Conservation (phyloP, 2,797 vertebrate genomes). For the Enoplosus armatus region DNA sequence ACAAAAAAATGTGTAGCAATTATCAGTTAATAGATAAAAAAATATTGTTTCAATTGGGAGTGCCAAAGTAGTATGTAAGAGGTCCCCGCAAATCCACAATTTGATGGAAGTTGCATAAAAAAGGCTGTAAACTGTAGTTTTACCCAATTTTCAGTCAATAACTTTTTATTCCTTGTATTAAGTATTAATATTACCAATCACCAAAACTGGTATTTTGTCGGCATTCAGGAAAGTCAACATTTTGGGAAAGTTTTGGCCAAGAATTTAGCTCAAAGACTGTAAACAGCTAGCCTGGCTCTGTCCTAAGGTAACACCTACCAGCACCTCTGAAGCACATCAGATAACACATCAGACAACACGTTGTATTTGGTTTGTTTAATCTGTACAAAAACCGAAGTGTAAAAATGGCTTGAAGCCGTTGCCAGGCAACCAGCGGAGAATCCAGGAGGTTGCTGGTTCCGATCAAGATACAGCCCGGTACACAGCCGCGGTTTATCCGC, state of each 20-base stretch:
- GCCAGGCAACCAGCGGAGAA: neutral
- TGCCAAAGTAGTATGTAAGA: conserved; percentile 49
- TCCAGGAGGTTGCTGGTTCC: neutral
- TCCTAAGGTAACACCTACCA: neutral
- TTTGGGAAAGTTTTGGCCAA: conserved; percentile 9
- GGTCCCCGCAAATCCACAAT: neutral
- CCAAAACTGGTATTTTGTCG: neutral
- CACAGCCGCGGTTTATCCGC: neutral
- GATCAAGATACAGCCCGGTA: neutral
- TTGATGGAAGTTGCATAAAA: neutral
- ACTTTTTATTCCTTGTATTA: conserved; percentile 23
- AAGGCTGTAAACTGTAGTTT: conserved; percentile 1
- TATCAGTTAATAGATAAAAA: neutral
- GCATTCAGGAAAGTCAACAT: neutral
- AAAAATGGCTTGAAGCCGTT: neutral
- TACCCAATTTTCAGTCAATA: conserved; percentile 10
- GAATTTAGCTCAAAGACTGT: conserved; percentile 1
- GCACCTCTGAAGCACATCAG: neutral
- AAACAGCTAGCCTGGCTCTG: neutral
- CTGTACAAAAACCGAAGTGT: neutral
- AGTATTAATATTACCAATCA: neutral
- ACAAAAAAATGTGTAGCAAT: conserved; percentile 23
- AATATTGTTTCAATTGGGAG: conserved; percentile 4
- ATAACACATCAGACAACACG: neutral
- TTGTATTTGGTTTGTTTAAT: neutral